Evolutionary conservation across 1,140 invertebrate genomes (phyloP).

Genomic region (Radopholus similis): DNA sequence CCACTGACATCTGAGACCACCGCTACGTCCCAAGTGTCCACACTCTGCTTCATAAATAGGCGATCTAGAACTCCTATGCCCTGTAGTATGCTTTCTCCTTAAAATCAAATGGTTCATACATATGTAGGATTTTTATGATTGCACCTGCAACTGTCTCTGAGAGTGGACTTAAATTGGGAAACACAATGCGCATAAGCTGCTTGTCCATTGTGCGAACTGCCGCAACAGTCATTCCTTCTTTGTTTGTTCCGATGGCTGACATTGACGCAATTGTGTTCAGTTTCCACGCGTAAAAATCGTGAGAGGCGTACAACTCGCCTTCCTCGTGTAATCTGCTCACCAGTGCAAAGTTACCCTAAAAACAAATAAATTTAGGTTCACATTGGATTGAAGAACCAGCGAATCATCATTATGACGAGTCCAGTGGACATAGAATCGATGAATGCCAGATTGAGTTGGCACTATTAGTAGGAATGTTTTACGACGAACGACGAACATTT

Average conservation of each 20-base stretch:
- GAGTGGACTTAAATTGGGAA: slow-evolving; percentile 4
- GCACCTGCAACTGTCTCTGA: not conserved
- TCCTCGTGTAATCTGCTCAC: slow-evolving; percentile 5
- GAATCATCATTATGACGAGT: slow-evolving; percentile 7
- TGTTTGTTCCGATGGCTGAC: slow-evolving; percentile 2
- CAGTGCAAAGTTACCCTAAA: not conserved
- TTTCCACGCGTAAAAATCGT: slow-evolving; percentile 13
- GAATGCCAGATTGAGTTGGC: slow-evolving; percentile 20
- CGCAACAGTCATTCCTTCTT: slow-evolving; percentile 1
- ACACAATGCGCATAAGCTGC: slow-evolving; percentile 6
- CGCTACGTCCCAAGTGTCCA: not conserved
- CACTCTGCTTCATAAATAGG: slow-evolving; percentile 4
- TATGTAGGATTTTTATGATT: not conserved
- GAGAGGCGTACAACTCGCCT: not conserved
- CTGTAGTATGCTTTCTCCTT: not conserved
- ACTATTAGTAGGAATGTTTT: slow-evolving; percentile 16
- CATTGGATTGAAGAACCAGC: not conserved
- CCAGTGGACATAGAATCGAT: slow-evolving; percentile 18
- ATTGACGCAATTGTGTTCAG: not conserved
- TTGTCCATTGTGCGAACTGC: slow-evolving; percentile 1
- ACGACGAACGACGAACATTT: slow-evolving; percentile 1
- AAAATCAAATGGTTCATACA: not conserved
- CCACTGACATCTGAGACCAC: not conserved
- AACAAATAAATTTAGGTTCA: slow-evolving; percentile 3
- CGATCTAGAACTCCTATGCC: not conserved